Evolutionary conservation across 2,797 vertebrate genomes (phyloP).

Genomic region (Manis javanica): DNA sequence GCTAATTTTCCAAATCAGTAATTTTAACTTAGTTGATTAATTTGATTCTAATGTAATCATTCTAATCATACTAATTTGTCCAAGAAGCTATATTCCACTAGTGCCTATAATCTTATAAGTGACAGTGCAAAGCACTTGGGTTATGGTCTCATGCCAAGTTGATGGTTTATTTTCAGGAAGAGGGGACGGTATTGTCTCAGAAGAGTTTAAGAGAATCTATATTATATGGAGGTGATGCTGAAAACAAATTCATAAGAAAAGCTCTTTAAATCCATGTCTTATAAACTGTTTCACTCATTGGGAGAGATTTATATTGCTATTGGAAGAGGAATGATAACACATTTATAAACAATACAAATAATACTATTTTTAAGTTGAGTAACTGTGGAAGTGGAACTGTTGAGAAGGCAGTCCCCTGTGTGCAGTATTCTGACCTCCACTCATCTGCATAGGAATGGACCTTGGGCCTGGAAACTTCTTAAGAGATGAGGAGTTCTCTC

Average conservation of each 20-base stretch:
- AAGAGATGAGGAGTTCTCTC: background rate
- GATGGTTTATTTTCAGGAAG: slow-evolving; percentile 10
- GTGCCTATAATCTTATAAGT: slow-evolving; percentile 22
- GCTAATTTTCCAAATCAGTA: slow-evolving; percentile 2
- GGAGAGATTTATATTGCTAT: background rate
- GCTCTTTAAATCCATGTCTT: background rate
- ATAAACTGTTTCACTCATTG: background rate
- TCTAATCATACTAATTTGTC: background rate
- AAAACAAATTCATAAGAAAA: background rate
- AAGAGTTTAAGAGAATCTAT: background rate
- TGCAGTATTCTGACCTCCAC: background rate
- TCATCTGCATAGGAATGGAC: background rate
- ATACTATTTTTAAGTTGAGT: background rate
- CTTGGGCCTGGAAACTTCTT: background rate
- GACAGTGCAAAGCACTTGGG: background rate
- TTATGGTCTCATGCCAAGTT: background rate
- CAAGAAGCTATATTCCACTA: slow-evolving; percentile 9
- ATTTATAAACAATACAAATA: background rate
- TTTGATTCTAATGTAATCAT: slow-evolving; percentile 1
- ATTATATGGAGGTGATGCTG: background rate
- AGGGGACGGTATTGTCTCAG: background rate
- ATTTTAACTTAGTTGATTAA: slow-evolving; percentile 20
- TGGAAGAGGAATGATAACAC: background rate
- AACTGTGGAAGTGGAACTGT: background rate
- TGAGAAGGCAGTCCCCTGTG: background rate